Percentiles rank a stretch among this genome's conserved stretches.
phyloP scores from a whole-genome alignment of 2,888 invertebrate species.

The Oasisia sp. region DNA sequence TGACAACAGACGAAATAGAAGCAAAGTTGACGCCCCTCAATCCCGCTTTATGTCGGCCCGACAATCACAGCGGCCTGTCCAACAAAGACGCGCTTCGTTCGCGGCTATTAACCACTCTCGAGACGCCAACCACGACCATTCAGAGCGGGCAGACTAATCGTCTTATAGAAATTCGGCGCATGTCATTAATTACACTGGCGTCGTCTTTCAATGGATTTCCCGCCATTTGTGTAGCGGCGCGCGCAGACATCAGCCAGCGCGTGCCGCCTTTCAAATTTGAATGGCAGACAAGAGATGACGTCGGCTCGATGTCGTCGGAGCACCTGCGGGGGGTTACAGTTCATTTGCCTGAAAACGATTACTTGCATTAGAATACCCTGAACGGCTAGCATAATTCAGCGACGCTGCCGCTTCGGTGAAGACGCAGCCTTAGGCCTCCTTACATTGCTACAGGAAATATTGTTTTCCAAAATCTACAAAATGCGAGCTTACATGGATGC shows the following conservation, averaged over 20 bases:
- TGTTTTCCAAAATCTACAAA: too few species aligned
- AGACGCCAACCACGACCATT: neutral
- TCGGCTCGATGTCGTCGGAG: neutral
- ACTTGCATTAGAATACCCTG: neutral
- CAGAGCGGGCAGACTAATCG: neutral
- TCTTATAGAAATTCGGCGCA: constrained; percentile 17
- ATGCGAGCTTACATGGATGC: too few species aligned
- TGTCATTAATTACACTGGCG: constrained; percentile 13
- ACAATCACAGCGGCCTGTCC: neutral
- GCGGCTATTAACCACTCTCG: constrained; percentile 1
- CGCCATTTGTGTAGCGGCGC: constrained; percentile 17
- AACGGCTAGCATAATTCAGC: neutral
- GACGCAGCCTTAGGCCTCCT: neutral
- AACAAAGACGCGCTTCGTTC: neutral
- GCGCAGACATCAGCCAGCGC: constrained; percentile 9
- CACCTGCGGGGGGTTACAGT: neutral
- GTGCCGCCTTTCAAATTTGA: constrained; percentile 5
- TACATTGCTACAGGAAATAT: neutral
- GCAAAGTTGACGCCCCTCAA: neutral
- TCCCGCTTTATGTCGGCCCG: constrained; percentile 13
- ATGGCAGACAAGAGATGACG: neutral
- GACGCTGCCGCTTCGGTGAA: neutral
- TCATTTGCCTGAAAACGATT: neutral
- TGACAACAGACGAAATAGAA: neutral
- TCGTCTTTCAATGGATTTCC: constrained; percentile 13